Conservation (phyloP, 2,888 invertebrate species). For the Lasioglossum pauxillum region DNA sequence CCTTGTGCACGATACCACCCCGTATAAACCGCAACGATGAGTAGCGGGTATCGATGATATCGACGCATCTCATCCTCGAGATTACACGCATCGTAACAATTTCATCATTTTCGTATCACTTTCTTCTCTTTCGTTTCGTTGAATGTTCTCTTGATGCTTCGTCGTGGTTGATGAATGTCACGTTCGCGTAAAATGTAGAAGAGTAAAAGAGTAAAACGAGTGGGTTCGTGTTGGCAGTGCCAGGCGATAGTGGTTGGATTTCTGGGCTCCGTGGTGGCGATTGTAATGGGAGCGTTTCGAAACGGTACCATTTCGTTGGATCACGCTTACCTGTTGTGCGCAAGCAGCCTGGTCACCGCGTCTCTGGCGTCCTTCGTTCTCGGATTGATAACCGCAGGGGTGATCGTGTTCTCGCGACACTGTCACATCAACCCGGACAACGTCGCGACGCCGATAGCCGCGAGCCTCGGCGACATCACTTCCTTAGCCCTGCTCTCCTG, state of each 20-base stretch:
- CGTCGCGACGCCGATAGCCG: slow-evolving; percentile 92
- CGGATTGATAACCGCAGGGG: slow-evolving; percentile 89
- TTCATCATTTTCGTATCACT: background rate
- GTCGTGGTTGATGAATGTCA: background rate
- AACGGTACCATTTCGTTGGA: slow-evolving; percentile 88
- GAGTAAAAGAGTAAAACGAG: background rate
- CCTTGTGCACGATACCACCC: too few species aligned
- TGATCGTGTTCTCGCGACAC: slow-evolving; percentile 89
- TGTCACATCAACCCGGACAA: slow-evolving; percentile 92
- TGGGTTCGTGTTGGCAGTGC: slow-evolving; percentile 83
- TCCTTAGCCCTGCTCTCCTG: slow-evolving; percentile 88
- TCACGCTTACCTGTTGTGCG: slow-evolving; percentile 90
- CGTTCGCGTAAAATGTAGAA: background rate
- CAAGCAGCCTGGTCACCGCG: slow-evolving; percentile 91
- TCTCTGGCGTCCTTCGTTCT: slow-evolving; percentile 91
- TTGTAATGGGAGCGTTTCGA: slow-evolving; percentile 88
- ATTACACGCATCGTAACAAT: background rate
- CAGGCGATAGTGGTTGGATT: slow-evolving; percentile 91
- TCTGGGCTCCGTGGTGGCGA: slow-evolving; percentile 89
- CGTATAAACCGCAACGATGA: too few species aligned
- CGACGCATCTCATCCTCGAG: background rate
- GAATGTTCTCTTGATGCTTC: background rate
- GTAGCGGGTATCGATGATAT: background rate
- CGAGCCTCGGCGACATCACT: slow-evolving; percentile 92
- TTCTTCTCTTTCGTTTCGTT: background rate